These are phyloP conservation scores for Himalopsyche phryganea DNA, from an alignment of 1,140 invertebrate species.

Conservation along the genomic window DNA sequence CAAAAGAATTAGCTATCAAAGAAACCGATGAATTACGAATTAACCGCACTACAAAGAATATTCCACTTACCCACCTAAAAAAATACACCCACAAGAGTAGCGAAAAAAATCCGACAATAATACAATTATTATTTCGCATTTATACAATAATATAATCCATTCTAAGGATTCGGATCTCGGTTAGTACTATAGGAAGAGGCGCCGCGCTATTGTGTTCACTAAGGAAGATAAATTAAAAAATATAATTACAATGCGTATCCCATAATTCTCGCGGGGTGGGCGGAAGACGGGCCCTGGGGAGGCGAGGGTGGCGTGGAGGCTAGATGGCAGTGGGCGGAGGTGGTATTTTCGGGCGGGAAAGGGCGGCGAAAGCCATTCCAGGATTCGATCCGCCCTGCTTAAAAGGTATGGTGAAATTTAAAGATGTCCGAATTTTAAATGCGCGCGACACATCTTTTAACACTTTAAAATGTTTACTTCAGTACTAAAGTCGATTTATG, in stretches of 20 bases:
- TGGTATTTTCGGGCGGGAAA: slow-evolving; percentile 17
- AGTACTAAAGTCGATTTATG: too few relatives aligned
- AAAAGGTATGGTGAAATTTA: slow-evolving; percentile 24
- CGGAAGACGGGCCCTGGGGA: slow-evolving; percentile 7
- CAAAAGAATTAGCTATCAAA: not conserved
- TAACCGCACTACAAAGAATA: too few relatives aligned
- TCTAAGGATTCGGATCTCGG: slow-evolving; percentile 5
- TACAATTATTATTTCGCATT: too few relatives aligned
- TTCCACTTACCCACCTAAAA: too few relatives aligned
- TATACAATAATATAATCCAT: too few relatives aligned
- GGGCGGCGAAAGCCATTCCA: slow-evolving; percentile 8
- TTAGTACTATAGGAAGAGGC: slow-evolving; percentile 24
- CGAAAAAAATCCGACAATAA: too few relatives aligned
- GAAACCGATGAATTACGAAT: too few relatives aligned
- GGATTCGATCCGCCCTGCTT: slow-evolving; percentile 16
- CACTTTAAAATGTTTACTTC: not conserved
- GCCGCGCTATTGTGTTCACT: slow-evolving; percentile 47
- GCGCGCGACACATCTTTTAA: not conserved
- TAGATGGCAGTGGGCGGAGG: slow-evolving; percentile 7
- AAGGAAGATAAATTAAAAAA: slow-evolving; percentile 60
- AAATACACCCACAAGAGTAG: too few relatives aligned
- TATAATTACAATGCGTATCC: slow-evolving; percentile 58
- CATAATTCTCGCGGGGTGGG: slow-evolving; percentile 52
- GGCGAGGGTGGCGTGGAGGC: slow-evolving; percentile 32
- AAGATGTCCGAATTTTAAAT: slow-evolving; percentile 4